Conservation (phyloP, 2,113 vertebrate species). For the Drymodes brunneopygia region DNA sequence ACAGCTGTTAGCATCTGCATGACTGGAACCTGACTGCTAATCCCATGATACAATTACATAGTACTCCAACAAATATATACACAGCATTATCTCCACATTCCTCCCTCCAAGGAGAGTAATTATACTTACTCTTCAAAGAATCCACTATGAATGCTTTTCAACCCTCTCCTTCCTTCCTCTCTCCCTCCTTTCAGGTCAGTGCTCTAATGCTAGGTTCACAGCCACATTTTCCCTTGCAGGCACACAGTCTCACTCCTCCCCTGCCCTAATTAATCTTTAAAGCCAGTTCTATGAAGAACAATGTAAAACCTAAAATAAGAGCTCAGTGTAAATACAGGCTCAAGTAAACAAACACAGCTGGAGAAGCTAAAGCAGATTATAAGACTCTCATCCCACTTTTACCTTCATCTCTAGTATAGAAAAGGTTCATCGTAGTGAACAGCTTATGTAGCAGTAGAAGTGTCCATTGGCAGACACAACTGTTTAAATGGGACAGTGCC, state of each 20-base stretch:
- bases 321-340: neutral
- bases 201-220: slow-evolving; percentile 41
- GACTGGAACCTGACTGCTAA: neutral
- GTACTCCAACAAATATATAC: neutral
- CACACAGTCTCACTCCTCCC: neutral
- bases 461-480: neutral
- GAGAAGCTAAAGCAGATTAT: neutral
- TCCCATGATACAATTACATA: neutral
- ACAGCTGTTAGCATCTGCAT: slow-evolving; percentile 2
- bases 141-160: neutral
- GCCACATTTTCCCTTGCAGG: slow-evolving; percentile 39
- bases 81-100: neutral
- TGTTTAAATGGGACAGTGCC: neutral
- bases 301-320: neutral
- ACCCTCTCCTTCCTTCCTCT: neutral
- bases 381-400: neutral
- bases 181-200: slow-evolving; percentile 49
- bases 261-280: slow-evolving; percentile 53
- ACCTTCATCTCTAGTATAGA: neutral
- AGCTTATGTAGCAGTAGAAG: neutral
- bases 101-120: neutral
- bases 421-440: neutral
- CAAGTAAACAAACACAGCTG: neutral
- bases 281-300: slow-evolving; percentile 34
- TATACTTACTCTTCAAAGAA: slow-evolving; percentile 33